Evolutionary conservation across 2,113 vertebrate genomes (phyloP), one percentile per base, ranked within the genome.

Genomic region (Seriola rivoliana): DNA sequence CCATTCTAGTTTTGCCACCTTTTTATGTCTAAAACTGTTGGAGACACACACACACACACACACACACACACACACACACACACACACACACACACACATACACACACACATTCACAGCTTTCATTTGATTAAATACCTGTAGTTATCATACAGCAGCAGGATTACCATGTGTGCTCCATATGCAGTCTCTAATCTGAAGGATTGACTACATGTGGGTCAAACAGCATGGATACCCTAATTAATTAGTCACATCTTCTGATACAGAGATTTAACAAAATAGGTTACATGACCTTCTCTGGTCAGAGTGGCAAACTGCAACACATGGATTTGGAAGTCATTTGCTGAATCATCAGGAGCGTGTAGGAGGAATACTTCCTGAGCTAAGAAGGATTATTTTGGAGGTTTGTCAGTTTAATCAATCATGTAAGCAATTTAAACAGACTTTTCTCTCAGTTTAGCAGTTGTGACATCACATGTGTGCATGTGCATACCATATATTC

Each of bases 161-260:
- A 72, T 62, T 62, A 63, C 42, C 63, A 62, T 36, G 42, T 54
- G 62, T 0, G 3, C 59, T 84, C 55, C 54, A 84, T 62, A 44
- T 78, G 52, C 59, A 69, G 48, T 63, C 73, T 58, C 17, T 68
- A 55, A 77, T 71, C 46, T 54, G 46, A 68, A 40, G 44, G 52
- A 70, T 75, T 40, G 32, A 19, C 48, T 16, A 57, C 1, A 9
- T 34, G 52, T 64, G 0, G 66, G 78, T 81, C 36, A 85, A 57
- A 76, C 72, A 63, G 65, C 71, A 66, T 54, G 57, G 54, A 10
- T 36, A 60, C 46, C 16, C 48, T 36, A 44, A 75, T 84, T 80
- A 70, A 80, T 79, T 62, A 68, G 55, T 63, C 23, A 78, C 62
- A 62, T 79, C 8, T 48, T 70, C 13, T 1, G 5, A 64, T 59